These are phyloP conservation scores for Sebastes diploproa DNA, from an alignment of 2,797 vertebrate genomes.

Conservation along the genomic window DNA sequence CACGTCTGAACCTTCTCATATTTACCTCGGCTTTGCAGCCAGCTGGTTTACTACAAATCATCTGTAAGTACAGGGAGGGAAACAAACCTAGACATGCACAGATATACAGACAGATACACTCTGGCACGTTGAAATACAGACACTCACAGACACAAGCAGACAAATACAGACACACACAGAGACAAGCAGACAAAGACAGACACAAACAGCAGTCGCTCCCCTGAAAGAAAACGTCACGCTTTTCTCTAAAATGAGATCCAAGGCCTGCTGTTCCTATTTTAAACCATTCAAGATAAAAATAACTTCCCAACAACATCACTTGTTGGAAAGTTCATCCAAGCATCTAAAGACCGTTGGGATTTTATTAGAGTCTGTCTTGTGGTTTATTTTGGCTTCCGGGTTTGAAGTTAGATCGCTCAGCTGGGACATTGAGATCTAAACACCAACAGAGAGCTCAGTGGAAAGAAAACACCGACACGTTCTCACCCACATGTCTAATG, in stretches of 20 bases:
- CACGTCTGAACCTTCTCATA: not conserved
- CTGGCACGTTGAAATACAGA: not conserved
- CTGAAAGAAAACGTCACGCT: slow-evolving; percentile 27
- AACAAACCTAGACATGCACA: slow-evolving; percentile 4
- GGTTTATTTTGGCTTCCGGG: slow-evolving; percentile 13
- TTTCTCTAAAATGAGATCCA: slow-evolving; percentile 57
- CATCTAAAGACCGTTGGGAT: not conserved
- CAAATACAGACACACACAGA: slow-evolving; percentile 19
- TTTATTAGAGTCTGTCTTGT: slow-evolving; percentile 14
- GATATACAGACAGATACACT: slow-evolving; percentile 1
- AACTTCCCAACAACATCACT: slow-evolving; percentile 27
- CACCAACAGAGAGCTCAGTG: not conserved
- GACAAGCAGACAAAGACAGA: slow-evolving; percentile 2
- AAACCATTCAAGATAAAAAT: slow-evolving; percentile 56
- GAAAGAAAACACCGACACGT: not conserved
- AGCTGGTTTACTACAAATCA: slow-evolving; percentile 22
- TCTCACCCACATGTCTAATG: not conserved
- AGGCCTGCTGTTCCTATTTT: slow-evolving; percentile 58
- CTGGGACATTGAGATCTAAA: not conserved
- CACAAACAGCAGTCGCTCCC: slow-evolving; percentile 50
- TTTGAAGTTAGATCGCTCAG: not conserved
- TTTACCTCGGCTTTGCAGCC: slow-evolving; percentile 3
- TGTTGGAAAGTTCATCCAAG: slow-evolving; percentile 4
- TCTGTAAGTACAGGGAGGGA: slow-evolving; percentile 1
- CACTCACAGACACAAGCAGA: slow-evolving; percentile 1